Conservation (phyloP, 1,140 invertebrate species). For the Parapsyche elsis region DNA sequence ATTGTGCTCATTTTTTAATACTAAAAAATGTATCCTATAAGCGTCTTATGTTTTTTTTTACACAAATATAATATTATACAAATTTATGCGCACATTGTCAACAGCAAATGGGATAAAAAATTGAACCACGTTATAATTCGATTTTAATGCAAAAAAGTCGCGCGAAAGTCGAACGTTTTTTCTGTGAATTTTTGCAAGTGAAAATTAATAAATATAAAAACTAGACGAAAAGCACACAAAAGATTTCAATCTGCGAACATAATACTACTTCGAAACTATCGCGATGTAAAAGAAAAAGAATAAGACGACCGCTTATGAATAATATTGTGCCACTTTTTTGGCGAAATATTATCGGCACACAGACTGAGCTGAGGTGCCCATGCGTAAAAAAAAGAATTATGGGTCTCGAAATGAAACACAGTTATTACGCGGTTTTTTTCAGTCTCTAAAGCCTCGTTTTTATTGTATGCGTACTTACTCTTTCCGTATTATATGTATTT, state of each 20-base stretch:
- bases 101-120: no score
- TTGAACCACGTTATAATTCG: neutral
- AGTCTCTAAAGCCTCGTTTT: neutral
- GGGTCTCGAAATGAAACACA: conserved; percentile 10
- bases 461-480: neutral
- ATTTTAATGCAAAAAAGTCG: neutral
- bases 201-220: conserved; percentile 11
- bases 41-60: no score
- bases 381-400: conserved; percentile 27
- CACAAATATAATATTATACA: no score
- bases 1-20: no score
- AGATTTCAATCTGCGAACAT: conserved; percentile 1
- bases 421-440: conserved; percentile 35
- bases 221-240: neutral
- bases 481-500: no score
- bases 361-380: neutral
- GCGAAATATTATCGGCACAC: conserved; percentile 16
- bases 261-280: neutral
- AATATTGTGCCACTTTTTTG: conserved; percentile 40
- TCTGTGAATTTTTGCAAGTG: neutral
- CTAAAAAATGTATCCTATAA: no score
- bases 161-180: neutral
- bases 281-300: conserved; percentile 2
- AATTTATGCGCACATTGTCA: no score
- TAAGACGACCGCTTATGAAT: conserved; percentile 27